Percentiles rank a stretch among this genome's conserved stretches.
These are phyloP conservation scores for Trichogramma evanescens DNA, from an alignment of 2,888 invertebrate genomes.

Conservation along the genomic window DNA sequence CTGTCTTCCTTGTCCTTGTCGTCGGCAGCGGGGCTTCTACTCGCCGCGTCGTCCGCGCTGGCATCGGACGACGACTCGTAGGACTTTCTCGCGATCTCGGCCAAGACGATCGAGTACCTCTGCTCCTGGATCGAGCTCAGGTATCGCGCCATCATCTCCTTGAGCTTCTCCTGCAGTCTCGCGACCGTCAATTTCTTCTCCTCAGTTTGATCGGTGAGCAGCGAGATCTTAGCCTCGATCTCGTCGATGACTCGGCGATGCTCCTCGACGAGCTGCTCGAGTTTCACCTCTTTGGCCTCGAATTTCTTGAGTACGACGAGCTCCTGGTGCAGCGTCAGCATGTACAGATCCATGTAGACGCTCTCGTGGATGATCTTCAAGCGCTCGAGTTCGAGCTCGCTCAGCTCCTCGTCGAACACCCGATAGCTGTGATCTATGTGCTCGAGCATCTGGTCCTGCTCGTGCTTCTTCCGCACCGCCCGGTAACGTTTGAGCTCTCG, in stretches of 20 bases:
- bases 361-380: constrained; percentile 55
- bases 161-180: constrained; percentile 49
- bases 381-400: constrained; percentile 53
- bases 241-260: not conserved
- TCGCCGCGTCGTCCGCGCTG: constrained; percentile 29
- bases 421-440: constrained; percentile 56
- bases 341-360: constrained; percentile 57
- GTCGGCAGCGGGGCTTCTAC: too few species aligned
- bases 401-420: constrained; percentile 61
- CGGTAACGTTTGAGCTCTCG: constrained; percentile 53
- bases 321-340: constrained; percentile 67
- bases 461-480: constrained; percentile 53
- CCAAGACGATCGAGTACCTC: constrained; percentile 71
- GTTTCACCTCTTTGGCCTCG: constrained; percentile 61
- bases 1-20: too few species aligned
- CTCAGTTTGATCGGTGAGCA: constrained; percentile 45
- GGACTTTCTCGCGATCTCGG: constrained; percentile 76
- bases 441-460: constrained; percentile 60
- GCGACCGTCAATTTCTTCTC: constrained; percentile 46
- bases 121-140: constrained; percentile 58
- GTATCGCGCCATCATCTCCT: constrained; percentile 53
- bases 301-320: constrained; percentile 66
- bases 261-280: constrained; percentile 56
- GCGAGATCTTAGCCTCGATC: constrained; percentile 26
- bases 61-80: constrained; percentile 42